Base-by-base conservation (phyloP, 2,888 invertebrate species). In the Drosophila formosana region DNA sequence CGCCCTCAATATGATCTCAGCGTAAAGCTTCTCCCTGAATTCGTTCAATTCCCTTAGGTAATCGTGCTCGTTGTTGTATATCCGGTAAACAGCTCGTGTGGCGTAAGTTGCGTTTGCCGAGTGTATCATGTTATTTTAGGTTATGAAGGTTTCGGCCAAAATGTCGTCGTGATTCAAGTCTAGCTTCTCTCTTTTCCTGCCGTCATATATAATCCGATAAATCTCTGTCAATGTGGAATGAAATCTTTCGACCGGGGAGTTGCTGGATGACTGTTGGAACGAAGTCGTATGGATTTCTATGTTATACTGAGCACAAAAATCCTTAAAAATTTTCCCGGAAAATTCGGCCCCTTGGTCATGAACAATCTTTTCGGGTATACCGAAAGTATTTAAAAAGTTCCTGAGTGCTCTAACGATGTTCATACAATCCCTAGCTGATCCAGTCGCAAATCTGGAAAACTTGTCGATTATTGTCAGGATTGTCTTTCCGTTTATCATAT, bases 381-480 rank as follows among this genome's bases (percentile, higher is more conserved):
- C 62, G 28, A 61, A 68, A 9, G 34, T 52, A 1, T 28, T 43
- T 7, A 75, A 51, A 18, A 63, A 72, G 11, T 66, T 39, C 6
- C 25, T 1, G 18, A 68, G 2, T 1, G 56, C 50, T n/a, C 67
- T 55, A 3, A 41, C 28, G 11, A 30, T 43, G 23, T 26, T 43
- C 8, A 55, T 23, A 23, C 11, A 11, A 3, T 43, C 28, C 6
- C 6, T 43, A 18, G 43, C n/a, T 30, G 53, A 30, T 61, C 3
- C 55, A 28, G 0, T 64, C 63, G 28, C 18, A 18, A 71, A 76
- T 51, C 52, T 72, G 4, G 57, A 66, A 53, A 77, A 74, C 57
- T 73, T 72, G n/a, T 68, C 70, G n/a, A 73, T 58, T 28, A 75
- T 60, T 18, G 66, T 69, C 18, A 71, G 41, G 9, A 56, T 64